Base-by-base conservation (phyloP, 2,797 vertebrate species). In the Neosalanx taihuensis region DNA sequence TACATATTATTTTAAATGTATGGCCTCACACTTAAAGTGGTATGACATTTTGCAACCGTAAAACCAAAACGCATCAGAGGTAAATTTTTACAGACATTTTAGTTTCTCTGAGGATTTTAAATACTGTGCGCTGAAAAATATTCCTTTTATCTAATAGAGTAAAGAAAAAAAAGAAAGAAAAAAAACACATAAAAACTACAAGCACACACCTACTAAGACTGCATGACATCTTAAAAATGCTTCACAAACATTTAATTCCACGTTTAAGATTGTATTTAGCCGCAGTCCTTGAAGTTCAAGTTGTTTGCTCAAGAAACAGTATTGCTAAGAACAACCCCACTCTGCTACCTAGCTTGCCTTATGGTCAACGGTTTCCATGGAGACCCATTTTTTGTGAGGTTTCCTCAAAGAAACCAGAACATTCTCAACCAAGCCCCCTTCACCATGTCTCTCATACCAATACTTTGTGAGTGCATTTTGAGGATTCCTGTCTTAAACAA, bases 361-460 rank as follows among this genome's bases (percentile, higher is more conserved):
- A 93, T 93, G 92, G 90, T 93, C 89, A 93, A 92, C 90, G 89
- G 94, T 95, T 94, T 94, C 94, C 94, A 95, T 95, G 94, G 94
- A 92, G 94, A 95, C 94, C 89, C 89, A 89, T 91, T 56, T 92
- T 92, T 92, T 64, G 67, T 35, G 76, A 64, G 64, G 70, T 74
- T 74, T 71, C 71, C 68, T 56, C 65, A 71, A 71, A 77, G 77
- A 92, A 92, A 93, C 51, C 18, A 4, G 4, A 56, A n/a, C 51
- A 56, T 56, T 56, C 15, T 56, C 41, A 12, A 3, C 41, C 51
- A 17, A 56, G 15, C 15, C 18, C 4, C 4, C 51, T 5, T 56
- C 51, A 6, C 18, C 51, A 7, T 56, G 29, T 17, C 17, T 37
- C 61, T 64, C 61, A 29, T 17, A n/a, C 51, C 51, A n/a, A 3